phyloP scores from a whole-genome alignment of 2,113 vertebrate genomes.

The Copsychus sechellarum region DNA sequence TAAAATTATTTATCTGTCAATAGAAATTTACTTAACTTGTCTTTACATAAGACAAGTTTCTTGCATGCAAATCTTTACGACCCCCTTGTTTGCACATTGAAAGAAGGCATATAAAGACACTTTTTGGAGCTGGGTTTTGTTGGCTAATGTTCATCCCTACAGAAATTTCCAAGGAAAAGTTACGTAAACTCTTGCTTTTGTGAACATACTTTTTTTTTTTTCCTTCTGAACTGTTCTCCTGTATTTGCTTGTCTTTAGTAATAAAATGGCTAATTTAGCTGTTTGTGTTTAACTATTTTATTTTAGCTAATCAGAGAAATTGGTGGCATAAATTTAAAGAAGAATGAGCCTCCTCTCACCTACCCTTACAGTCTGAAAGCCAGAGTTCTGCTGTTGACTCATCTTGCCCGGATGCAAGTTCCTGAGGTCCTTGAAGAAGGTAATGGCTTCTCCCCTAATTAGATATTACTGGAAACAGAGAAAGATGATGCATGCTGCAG shows the following conservation, averaged over 20 bases:
- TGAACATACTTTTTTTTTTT: neutral
- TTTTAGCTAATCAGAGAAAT: conserved; percentile 94
- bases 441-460: conserved; percentile 60
- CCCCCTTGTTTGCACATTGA: accelerated
- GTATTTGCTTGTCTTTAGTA: neutral
- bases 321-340: conserved; percentile 97
- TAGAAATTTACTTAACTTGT: neutral
- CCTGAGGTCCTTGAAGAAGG: conserved; percentile 94
- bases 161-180: neutral
- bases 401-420: conserved; percentile 93
- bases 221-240: neutral
- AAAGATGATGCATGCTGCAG: neutral
- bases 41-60: neutral
- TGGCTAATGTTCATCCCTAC: neutral
- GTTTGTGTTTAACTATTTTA: conserved; percentile 22
- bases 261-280: neutral
- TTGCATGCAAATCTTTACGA: neutral
- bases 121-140: neutral
- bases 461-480: neutral
- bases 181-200: neutral
- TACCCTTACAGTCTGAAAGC: conserved; percentile 98
- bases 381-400: conserved; percentile 89
- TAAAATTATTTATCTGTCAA: neutral
- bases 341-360: conserved; percentile 97
- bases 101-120: neutral